These are phyloP conservation scores for Diarsia brunnea DNA, from an alignment of 2,888 invertebrate species.

Conservation along the genomic window DNA sequence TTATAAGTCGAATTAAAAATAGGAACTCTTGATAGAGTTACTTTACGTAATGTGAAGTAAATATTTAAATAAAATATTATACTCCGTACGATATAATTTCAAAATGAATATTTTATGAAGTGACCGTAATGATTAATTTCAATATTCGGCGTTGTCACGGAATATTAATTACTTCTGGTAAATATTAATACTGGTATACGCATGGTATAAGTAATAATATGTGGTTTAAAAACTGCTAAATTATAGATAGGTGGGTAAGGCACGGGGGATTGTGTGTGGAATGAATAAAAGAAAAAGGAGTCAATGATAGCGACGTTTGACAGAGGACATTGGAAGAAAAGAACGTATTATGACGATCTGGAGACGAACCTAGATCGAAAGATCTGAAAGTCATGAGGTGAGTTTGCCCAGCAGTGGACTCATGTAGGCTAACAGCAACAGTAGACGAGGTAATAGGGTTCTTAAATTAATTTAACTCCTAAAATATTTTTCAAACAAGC, in stretches of 20 bases:
- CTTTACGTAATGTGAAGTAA: background rate
- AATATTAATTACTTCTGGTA: constrained; percentile 11
- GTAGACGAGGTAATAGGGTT: background rate
- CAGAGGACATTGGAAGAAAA: too few species aligned
- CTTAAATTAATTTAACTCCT: background rate
- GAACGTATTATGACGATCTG: background rate
- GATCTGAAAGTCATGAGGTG: background rate
- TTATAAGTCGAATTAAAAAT: background rate
- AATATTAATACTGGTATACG: constrained; percentile 24
- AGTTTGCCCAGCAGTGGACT: background rate
- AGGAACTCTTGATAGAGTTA: background rate
- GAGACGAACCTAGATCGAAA: background rate
- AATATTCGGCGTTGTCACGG: constrained; percentile 26
- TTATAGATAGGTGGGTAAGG: background rate
- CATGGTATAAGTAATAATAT: too few species aligned
- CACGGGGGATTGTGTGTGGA: too few species aligned
- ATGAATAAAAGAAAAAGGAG: too few species aligned
- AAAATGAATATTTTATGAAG: constrained; percentile 32
- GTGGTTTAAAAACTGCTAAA: background rate
- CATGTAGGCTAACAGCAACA: too few species aligned
- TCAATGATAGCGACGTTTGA: too few species aligned
- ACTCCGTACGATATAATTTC: constrained; percentile 2
- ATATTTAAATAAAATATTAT: constrained; percentile 2
- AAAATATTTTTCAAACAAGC: background rate
- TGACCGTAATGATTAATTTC: constrained; percentile 21